Evolutionary conservation across 2,797 vertebrate genomes (phyloP).

Genomic region (Glossophaga mutica): DNA sequence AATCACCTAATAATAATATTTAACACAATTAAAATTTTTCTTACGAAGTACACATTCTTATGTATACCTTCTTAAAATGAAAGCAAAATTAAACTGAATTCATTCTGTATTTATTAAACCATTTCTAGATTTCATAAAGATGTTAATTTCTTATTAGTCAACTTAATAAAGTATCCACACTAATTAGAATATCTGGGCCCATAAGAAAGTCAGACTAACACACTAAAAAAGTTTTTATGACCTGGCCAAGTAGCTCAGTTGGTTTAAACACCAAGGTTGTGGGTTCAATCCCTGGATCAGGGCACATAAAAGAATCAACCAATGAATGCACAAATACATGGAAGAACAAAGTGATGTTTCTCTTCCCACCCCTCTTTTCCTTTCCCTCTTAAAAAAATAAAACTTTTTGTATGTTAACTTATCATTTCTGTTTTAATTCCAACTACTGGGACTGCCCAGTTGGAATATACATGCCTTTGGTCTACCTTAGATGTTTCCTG

Average conservation of each 20-base stretch:
- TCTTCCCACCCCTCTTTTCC: background rate
- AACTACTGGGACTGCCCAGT: background rate
- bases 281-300: background rate
- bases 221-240: background rate
- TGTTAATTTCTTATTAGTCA: background rate
- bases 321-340: too few relatives aligned
- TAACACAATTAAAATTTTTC: background rate
- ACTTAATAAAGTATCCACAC: background rate
- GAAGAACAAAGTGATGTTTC: too few relatives aligned
- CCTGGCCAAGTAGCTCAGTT: background rate
- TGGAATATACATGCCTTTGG: background rate
- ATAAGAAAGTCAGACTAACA: conserved; percentile 1
- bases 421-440: background rate
- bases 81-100: conserved; percentile 15
- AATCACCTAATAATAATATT: background rate
- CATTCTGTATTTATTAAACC: conserved; percentile 20
- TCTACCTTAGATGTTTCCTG: background rate
- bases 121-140: background rate
- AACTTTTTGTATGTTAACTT: background rate
- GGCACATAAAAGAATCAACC: background rate
- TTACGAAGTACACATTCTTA: background rate
- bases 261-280: background rate
- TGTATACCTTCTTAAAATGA: conserved; percentile 7
- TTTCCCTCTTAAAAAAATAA: background rate
- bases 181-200: background rate